Evolutionary conservation across 2,797 vertebrate genomes (phyloP).

Genomic region (Notoglanidium macrostoma): DNA sequence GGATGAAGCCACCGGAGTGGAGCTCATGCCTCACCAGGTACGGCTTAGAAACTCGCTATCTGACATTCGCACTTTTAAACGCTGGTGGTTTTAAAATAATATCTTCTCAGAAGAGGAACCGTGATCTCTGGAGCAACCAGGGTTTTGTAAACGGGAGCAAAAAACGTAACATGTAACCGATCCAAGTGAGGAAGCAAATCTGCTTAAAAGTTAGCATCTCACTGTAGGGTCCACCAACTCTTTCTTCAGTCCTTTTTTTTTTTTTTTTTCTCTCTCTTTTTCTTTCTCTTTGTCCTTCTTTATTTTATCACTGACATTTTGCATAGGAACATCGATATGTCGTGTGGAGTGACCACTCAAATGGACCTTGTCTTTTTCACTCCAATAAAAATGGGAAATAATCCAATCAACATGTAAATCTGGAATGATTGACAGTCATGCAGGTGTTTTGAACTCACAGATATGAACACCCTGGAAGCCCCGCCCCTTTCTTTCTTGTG

Average conservation of each 20-base stretch:
- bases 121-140: neutral
- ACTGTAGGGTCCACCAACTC: neutral
- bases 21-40: constrained; percentile 97
- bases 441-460: neutral
- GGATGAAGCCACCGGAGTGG: constrained; percentile 89
- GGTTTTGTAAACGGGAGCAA: neutral
- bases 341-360: neutral
- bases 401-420: neutral
- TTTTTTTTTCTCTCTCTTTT: too few species aligned
- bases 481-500: neutral
- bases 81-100: neutral
- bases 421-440: neutral
- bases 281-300: neutral
- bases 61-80: neutral
- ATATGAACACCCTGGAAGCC: neutral
- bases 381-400: neutral
- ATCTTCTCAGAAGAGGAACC: neutral
- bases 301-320: neutral
- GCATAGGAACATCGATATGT: neutral
- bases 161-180: neutral
- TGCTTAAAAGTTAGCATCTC: neutral
- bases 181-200: neutral
- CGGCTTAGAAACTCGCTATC: neutral
- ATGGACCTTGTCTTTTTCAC: neutral
- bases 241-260: neutral